Base-by-base conservation (phyloP, 1,140 invertebrate species). In the Lepidurus packardi region DNA sequence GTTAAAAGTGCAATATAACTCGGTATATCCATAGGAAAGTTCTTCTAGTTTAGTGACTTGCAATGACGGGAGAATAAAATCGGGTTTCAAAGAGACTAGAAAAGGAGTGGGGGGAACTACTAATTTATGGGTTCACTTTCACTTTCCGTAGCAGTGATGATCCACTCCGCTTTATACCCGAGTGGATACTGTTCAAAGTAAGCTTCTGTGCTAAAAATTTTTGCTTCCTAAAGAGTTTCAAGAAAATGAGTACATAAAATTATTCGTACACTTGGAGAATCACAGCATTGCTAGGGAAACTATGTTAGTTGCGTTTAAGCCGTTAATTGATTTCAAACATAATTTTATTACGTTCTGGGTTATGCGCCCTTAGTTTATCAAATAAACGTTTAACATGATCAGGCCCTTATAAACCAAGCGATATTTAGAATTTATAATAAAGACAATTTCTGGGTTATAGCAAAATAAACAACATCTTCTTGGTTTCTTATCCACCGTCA, bases 1-100 rank as follows among this genome's bases (percentile, higher is more conserved):
- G 53, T 65, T 65, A 65, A 65, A 65, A 65, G 34, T 65, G 53
- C 53, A 65, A 65, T n/a, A 21, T 65, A 65, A 65, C 13, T 65
- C 53, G 8, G 53, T 65, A 65, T 65, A 21, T 65, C 21, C 21
- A 65, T 65, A 21, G 25, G 25, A 25, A 25, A 25, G 13, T n/a
- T 65, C 21, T 65, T 21, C 21, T 8, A 65, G 1, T 65, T n/a
- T n/a, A 65, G 53, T 65, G 53, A 65, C 13, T 65, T 65, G 53
- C 6, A 65, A 65, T 4, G 8, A 65, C 7, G 21, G 53, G 53
- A n/a, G n/a, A 65, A 65, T n/a, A 65, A 21, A 65, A 65, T 65
- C 53, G 53, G 53, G 53, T 65, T 65, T 65, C 53, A 21, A 16
- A 21, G 53, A 65, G 53, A 65, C 53, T 65, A 65, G 53, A 16